Conservation (phyloP, 2,797 vertebrate genomes). For the Hyperoplus immaculatus region DNA sequence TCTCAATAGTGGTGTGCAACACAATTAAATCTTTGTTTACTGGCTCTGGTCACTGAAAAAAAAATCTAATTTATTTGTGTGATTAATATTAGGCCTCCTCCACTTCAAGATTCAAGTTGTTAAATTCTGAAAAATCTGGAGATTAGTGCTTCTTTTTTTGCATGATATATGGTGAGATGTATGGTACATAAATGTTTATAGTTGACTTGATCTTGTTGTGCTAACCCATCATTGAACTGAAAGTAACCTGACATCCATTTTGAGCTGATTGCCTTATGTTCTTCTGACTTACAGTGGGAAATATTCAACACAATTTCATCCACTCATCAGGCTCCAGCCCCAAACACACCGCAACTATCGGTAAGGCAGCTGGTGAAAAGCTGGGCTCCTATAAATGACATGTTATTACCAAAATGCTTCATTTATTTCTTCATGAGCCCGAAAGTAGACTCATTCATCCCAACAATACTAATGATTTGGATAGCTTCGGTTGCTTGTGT, state of each 20-base stretch:
- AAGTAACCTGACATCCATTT: conserved; percentile 61
- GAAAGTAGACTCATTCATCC: conserved; percentile 61
- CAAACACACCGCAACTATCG: conserved; percentile 89
- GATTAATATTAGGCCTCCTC: conserved; percentile 1
- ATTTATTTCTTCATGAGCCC: conserved; percentile 67
- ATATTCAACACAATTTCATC: conserved; percentile 93
- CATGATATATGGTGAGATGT: conserved; percentile 13
- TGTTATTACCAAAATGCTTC: conserved; percentile 62
- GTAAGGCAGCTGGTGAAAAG: conserved; percentile 76
- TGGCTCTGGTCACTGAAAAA: not conserved
- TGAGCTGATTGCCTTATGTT: conserved; percentile 72
- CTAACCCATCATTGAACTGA: conserved; percentile 33
- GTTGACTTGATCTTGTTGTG: conserved; percentile 24
- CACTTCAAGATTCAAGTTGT: conserved; percentile 14
- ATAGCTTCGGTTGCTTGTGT: conserved; percentile 52
- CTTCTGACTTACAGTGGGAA: conserved; percentile 88
- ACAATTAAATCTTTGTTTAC: not conserved
- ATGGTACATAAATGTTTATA: conserved; percentile 10
- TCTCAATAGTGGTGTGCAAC: conserved; percentile 13
- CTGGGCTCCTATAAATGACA: conserved; percentile 51
- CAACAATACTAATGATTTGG: conserved; percentile 71
- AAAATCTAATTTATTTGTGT: not conserved
- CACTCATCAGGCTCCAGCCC: conserved; percentile 90
- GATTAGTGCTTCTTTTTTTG: conserved; percentile 17
- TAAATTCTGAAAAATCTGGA: conserved; percentile 21